These are phyloP conservation scores for Microtus oregoni DNA, from an alignment of 2,113 vertebrate species.

Conservation along the genomic window DNA sequence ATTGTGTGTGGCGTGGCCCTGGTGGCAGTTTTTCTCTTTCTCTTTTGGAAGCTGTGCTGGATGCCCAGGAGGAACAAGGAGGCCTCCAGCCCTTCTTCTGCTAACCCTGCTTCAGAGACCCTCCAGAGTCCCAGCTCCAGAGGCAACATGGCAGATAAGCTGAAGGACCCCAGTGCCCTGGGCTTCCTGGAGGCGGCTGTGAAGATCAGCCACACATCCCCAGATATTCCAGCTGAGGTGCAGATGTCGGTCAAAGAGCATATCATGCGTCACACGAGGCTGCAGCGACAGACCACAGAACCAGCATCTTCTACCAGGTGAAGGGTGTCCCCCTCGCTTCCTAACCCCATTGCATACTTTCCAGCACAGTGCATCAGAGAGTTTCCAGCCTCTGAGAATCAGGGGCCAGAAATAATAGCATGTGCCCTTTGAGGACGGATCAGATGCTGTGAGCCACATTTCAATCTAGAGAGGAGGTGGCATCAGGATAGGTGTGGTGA, in stretches of 20 bases:
- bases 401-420: background rate
- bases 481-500: background rate
- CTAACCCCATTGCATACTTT: background rate
- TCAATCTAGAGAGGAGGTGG: background rate
- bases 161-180: slow-evolving; percentile 90
- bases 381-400: background rate
- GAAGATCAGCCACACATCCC: slow-evolving; percentile 98
- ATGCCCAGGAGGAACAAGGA: slow-evolving; percentile 92
- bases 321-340: background rate
- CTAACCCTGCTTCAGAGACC: slow-evolving; percentile 79
- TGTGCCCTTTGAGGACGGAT: background rate
- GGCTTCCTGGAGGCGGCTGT: slow-evolving; percentile 95
- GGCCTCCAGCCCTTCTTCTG: slow-evolving; percentile 83
- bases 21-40: slow-evolving; percentile 93
- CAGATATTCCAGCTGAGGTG: slow-evolving; percentile 96
- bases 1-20: slow-evolving; percentile 93
- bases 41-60: slow-evolving; percentile 97
- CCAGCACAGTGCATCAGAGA: background rate
- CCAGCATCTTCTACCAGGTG: slow-evolving; percentile 95
- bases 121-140: slow-evolving; percentile 79
- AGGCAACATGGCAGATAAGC: slow-evolving; percentile 94
- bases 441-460: background rate
- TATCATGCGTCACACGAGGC: slow-evolving; percentile 91
- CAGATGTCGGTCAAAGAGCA: slow-evolving; percentile 97
- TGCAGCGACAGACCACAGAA: slow-evolving; percentile 95